Percentiles rank a stretch among this genome's conserved stretches.
phyloP scores from a whole-genome alignment of 2,113 vertebrate genomes.

The Oryzias javanicus region DNA sequence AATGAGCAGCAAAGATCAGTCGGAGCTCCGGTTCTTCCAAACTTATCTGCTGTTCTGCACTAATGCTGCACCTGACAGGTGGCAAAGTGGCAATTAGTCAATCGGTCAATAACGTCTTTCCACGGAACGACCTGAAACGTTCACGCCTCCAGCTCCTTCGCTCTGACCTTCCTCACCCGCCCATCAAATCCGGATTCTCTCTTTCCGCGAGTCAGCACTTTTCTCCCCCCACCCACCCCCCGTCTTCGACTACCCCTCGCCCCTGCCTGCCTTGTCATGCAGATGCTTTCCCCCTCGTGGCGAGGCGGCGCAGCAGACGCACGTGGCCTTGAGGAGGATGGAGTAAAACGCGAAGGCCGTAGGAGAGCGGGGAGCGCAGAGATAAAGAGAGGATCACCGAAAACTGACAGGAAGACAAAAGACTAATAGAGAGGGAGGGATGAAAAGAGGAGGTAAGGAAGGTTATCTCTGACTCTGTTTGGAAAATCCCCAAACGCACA shows the following conservation, averaged over 20 bases:
- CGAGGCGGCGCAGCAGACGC: constrained; percentile 25
- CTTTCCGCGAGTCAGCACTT: constrained; percentile 65
- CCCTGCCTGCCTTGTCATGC: background rate
- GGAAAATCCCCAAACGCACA: constrained; percentile 76
- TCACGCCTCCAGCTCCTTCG: constrained; percentile 29
- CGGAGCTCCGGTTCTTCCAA: too few relatives aligned
- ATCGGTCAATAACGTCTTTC: constrained; percentile 25
- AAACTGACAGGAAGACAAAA: background rate
- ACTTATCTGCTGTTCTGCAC: too few relatives aligned
- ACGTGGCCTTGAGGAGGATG: constrained; percentile 12
- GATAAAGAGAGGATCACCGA: background rate
- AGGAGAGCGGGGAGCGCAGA: background rate
- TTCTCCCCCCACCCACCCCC: background rate
- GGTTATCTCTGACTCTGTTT: constrained; percentile 49
- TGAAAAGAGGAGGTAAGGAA: constrained; percentile 4
- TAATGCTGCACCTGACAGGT: constrained; percentile 28
- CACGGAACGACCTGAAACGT: constrained; percentile 33
- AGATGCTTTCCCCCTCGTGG: constrained; percentile 4
- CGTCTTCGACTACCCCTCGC: background rate
- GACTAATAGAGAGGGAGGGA: constrained; percentile 3
- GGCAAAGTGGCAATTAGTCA: constrained; percentile 48
- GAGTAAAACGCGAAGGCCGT: constrained; percentile 4
- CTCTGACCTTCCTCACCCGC: constrained; percentile 55
- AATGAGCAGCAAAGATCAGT: too few relatives aligned
- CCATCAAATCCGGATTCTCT: constrained; percentile 49